Evolutionary conservation across 2,888 invertebrate species (phyloP).

Genomic region (Lordiphosa andalusiaca): DNA sequence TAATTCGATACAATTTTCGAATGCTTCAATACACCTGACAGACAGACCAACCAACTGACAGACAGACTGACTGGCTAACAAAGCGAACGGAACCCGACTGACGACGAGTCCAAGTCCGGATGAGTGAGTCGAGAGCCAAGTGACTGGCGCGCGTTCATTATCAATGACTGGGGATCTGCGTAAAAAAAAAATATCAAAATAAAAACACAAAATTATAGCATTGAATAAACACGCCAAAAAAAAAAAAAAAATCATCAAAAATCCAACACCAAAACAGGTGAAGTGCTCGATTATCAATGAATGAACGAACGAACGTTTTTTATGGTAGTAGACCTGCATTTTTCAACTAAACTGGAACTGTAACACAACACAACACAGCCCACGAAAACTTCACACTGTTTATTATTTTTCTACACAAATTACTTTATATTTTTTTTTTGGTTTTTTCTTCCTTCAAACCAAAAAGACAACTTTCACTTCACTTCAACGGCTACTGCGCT

Average conservation of each 20-base stretch:
- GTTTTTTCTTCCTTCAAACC: constrained; percentile 35
- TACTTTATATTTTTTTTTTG: constrained; percentile 57
- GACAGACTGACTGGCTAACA: constrained; percentile 9
- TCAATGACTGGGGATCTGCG: constrained; percentile 28
- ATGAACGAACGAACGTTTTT: too few species aligned
- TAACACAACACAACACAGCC: constrained; percentile 15
- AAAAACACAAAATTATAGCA: constrained; percentile 39
- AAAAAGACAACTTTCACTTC: constrained; percentile 66
- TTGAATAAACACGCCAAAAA: constrained; percentile 39
- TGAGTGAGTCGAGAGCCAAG: constrained; percentile 22
- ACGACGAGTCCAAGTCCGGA: constrained; percentile 34
- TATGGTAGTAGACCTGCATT: not conserved
- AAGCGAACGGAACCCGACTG: constrained; percentile 22
- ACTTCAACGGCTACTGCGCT: constrained; percentile 33
- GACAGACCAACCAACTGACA: constrained; percentile 10
- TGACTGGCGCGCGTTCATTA: constrained; percentile 39
- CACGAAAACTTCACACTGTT: constrained; percentile 32
- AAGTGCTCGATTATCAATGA: constrained; percentile 38
- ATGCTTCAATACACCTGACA: constrained; percentile 40
- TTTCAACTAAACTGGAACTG: constrained; percentile 29
- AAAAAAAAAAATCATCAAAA: constrained; percentile 9
- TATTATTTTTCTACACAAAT: constrained; percentile 44
- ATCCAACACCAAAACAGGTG: constrained; percentile 32
- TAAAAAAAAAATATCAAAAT: constrained; percentile 25
- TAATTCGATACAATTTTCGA: constrained; percentile 39